These are phyloP conservation scores for Champsocephalus gunnari DNA, from an alignment of 2,797 vertebrate species.

Conservation along the genomic window DNA sequence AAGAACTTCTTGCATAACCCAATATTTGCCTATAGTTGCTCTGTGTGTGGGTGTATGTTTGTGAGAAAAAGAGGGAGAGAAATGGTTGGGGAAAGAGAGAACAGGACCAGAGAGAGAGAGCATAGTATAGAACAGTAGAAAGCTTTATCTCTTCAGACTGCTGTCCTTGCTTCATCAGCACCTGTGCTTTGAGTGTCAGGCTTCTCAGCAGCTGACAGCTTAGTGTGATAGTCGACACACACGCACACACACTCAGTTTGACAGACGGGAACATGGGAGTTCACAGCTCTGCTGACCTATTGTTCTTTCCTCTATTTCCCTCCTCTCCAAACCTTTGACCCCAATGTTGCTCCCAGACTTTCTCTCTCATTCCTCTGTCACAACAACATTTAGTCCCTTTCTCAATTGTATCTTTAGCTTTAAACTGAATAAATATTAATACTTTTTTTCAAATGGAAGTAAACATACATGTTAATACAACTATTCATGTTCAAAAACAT, in stretches of 20 bases:
- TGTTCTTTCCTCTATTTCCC: constrained; percentile 34
- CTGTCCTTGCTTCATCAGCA: constrained; percentile 48
- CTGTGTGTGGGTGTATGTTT: constrained; percentile 12
- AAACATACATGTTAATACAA: neutral
- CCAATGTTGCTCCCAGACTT: constrained; percentile 10
- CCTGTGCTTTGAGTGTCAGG: constrained; percentile 48
- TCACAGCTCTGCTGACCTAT: constrained; percentile 40
- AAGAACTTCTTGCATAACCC: constrained; percentile 16
- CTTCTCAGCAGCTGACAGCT: constrained; percentile 58
- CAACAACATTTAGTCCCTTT: neutral
- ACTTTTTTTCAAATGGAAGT: neutral
- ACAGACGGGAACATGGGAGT: constrained; percentile 37
- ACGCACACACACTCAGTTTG: constrained; percentile 21
- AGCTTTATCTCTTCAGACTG: neutral
- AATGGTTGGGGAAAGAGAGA: neutral
- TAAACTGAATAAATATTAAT: neutral
- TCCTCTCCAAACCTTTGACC: constrained; percentile 33
- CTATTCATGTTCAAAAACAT: neutral
- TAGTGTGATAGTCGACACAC: constrained; percentile 40
- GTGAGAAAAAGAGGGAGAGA: neutral
- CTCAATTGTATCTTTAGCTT: neutral
- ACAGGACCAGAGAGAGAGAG: neutral
- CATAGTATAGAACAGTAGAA: too few relatives aligned
- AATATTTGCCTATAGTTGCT: constrained; percentile 4
- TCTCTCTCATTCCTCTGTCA: neutral